Percentiles rank a stretch among this genome's conserved stretches.
phyloP scores from a whole-genome alignment of 2,113 vertebrate genomes.

The Chaetodon trifascialis region DNA sequence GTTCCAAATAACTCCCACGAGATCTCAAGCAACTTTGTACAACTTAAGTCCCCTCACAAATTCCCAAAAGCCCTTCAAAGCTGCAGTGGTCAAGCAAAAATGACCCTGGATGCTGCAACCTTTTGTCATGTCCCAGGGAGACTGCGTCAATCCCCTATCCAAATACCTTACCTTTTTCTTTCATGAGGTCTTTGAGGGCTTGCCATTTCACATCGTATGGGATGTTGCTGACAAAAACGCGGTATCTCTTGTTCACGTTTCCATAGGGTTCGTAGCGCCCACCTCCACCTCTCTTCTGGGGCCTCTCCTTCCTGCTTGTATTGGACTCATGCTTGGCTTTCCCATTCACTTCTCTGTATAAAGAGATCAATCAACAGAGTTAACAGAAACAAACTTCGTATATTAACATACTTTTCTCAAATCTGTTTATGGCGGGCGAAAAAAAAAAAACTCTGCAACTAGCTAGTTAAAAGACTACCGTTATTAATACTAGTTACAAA shows the following conservation, averaged over 20 bases:
- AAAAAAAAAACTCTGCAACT: not conserved
- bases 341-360: conserved; percentile 87
- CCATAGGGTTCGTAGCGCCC: conserved; percentile 93
- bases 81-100: conserved; percentile 57
- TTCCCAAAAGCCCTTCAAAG: conserved; percentile 35
- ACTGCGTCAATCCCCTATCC: not conserved
- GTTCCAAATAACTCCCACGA: conserved; percentile 50
- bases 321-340: conserved; percentile 87
- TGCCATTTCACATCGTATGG: conserved; percentile 99
- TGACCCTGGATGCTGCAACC: conserved; percentile 28
- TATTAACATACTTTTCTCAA: not conserved
- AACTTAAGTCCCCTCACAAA: conserved; percentile 32
- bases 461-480: not conserved
- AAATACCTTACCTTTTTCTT: conserved; percentile 94
- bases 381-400: not conserved
- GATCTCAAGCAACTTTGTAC: conserved; percentile 48
- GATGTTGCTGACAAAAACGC: conserved; percentile 98
- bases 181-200: conserved; percentile 97
- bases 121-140: conserved; percentile 7
- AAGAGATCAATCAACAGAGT: not conserved
- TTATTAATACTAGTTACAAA: no score
- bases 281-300: conserved; percentile 91
- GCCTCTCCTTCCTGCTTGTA: conserved; percentile 92
- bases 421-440: not conserved
- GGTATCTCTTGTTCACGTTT: conserved; percentile 91